Evolutionary conservation across 2,888 invertebrate genomes (phyloP).

Genomic region (Cantharis lateralis): DNA sequence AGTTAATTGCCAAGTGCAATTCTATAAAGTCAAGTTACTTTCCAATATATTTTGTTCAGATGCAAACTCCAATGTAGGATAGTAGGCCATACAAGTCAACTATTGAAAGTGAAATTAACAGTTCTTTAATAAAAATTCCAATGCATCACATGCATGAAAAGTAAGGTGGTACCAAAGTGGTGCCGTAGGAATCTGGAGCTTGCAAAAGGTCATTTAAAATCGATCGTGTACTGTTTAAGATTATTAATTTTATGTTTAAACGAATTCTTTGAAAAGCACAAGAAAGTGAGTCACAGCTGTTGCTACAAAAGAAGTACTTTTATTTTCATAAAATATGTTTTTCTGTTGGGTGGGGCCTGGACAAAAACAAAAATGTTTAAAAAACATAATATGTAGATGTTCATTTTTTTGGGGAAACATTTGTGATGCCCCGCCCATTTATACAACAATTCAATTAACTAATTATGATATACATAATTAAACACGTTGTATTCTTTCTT

Average conservation of each 20-base stretch:
- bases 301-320: too few species aligned
- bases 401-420: too few species aligned
- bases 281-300: not conserved
- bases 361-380: too few species aligned
- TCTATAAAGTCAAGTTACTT: conserved; percentile 26
- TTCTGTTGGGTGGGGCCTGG: too few species aligned
- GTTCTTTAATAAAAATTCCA: conserved; percentile 23
- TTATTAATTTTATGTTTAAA: not conserved
- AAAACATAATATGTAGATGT: too few species aligned
- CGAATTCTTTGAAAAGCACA: not conserved
- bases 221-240: not conserved
- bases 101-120: conserved; percentile 44
- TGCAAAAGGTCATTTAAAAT: conserved; percentile 18
- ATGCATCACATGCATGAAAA: conserved; percentile 14
- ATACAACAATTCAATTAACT: not conserved
- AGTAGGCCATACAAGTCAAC: conserved; percentile 41
- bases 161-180: conserved; percentile 16
- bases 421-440: not conserved
- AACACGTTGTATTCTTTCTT: not conserved
- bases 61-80: conserved; percentile 40
- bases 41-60: conserved; percentile 34
- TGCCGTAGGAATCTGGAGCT: conserved; percentile 21
- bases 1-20: conserved; percentile 1
- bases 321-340: too few species aligned
- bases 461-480: not conserved